phyloP scores from a whole-genome alignment of 35 echinoderm and acorn worm genomes.

The Nesometra sesokonis region DNA sequence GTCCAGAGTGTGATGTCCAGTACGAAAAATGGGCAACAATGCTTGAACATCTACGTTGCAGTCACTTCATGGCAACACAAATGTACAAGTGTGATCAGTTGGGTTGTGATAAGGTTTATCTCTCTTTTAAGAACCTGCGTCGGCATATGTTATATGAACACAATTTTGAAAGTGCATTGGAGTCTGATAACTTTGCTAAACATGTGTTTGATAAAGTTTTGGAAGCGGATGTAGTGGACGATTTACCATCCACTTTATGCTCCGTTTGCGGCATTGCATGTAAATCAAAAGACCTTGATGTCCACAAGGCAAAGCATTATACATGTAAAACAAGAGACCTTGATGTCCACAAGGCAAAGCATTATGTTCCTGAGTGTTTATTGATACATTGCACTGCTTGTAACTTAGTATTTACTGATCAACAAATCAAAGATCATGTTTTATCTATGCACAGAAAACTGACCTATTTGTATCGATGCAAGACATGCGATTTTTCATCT shows the following conservation, averaged over 20 bases:
- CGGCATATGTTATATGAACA: conserved; percentile 44
- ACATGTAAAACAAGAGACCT: not conserved
- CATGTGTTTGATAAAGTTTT: not conserved
- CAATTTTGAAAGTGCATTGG: not conserved
- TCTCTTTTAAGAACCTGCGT: conserved; percentile 23
- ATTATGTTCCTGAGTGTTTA: not conserved
- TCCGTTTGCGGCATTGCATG: not conserved
- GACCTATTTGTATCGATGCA: not conserved
- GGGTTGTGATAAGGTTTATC: conserved; percentile 25
- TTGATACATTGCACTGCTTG: not conserved
- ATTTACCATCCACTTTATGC: not conserved
- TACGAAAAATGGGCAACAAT: conserved; percentile 72
- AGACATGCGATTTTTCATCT: not conserved
- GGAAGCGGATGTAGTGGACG: not conserved
- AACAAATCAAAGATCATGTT: not conserved
- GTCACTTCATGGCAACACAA: conserved; percentile 23
- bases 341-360: not conserved
- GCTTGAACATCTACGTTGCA: conserved; percentile 52
- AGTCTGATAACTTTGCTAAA: not conserved
- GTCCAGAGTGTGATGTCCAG: conserved; percentile 42
- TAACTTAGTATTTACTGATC: not conserved
- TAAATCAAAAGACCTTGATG: not conserved
- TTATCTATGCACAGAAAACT: not conserved
- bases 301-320: not conserved
- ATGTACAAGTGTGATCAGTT: conserved; percentile 32